Evolutionary conservation across 2,113 vertebrate genomes (phyloP).

Genomic region (Grallaria varia): DNA sequence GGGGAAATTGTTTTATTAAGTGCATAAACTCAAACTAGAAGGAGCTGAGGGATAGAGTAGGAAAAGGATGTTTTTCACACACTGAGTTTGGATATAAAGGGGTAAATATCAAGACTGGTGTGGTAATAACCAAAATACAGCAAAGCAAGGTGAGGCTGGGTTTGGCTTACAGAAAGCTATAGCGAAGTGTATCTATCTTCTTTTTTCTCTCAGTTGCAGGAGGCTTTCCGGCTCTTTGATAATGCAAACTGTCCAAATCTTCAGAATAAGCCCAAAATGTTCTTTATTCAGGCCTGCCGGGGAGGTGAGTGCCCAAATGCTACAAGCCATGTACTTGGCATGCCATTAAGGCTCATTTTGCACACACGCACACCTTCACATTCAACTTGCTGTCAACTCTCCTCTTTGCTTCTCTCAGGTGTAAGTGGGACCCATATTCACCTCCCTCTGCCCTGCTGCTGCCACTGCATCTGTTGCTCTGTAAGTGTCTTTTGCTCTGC

Average conservation of each 20-base stretch:
- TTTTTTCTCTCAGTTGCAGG: constrained; percentile 81
- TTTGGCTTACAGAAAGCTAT: neutral
- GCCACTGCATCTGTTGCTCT: constrained; percentile 81
- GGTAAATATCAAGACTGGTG: neutral
- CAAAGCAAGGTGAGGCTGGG: neutral
- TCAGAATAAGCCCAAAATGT: constrained; percentile 99
- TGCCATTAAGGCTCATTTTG: constrained; percentile 25
- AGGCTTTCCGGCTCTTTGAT: constrained; percentile 89
- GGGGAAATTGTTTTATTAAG: neutral
- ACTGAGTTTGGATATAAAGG: neutral
- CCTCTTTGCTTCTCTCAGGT: constrained; percentile 81
- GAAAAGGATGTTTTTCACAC: neutral
- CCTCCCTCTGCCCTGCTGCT: constrained; percentile 80
- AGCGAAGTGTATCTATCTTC: neutral
- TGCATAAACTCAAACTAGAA: neutral
- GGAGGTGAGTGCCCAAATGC: constrained; percentile 82
- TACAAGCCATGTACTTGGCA: neutral
- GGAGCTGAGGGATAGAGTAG: neutral
- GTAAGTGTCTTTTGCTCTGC: constrained; percentile 78
- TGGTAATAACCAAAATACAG: neutral
- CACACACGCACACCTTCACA: constrained; percentile 30
- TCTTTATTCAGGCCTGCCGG: constrained; percentile 96
- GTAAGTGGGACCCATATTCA: constrained; percentile 73
- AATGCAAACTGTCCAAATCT: constrained; percentile 90
- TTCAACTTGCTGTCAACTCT: constrained; percentile 74